Base-by-base conservation (phyloP, 2,888 invertebrate species). In the Panopea generosa region DNA sequence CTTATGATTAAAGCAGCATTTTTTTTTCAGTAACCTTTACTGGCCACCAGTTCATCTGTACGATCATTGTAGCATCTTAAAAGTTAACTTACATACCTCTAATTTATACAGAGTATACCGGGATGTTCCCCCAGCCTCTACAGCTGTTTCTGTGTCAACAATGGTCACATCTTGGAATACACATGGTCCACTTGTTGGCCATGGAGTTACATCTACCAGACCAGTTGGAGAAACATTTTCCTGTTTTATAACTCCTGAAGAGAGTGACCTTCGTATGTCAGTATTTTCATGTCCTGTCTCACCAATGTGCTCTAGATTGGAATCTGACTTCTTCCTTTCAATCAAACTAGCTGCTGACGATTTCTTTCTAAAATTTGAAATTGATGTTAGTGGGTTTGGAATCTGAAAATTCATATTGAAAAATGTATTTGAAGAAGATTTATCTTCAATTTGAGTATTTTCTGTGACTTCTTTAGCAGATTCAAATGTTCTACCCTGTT, bases 31-130 rank as follows among this genome's bases (percentile, higher is more conserved):
- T n/a, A n/a, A n/a, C n/a, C n/a, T n/a, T n/a, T n/a, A n/a, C n/a
- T n/a, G n/a, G n/a, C n/a, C n/a, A n/a, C n/a, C n/a, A n/a, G n/a
- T n/a, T n/a, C n/a, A n/a, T n/a, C n/a, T n/a, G n/a, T n/a, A n/a
- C n/a, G n/a, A n/a, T n/a, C n/a, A n/a, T n/a, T n/a, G n/a, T n/a
- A n/a, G n/a, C n/a, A n/a, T n/a, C n/a, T n/a, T n/a, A n/a, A n/a
- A n/a, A n/a, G n/a, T n/a, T n/a, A n/a, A n/a, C n/a, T n/a, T n/a
- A 69, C 68, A 59, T 75, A 90, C 90, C 87, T 89, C 82, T 62
- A 90, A 80, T 20, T 69, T 63, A 65, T 90, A 90, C 1, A 90
- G 77, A 3, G 88, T 88, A 63, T 87, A 90, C 6, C 33, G 33
- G 38, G 83, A 72, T 22, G 72, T 55, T 56, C 86, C 84, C 24